Percentiles rank a stretch among this genome's conserved stretches.
Evolutionary conservation across 1,140 invertebrate genomes (phyloP).

Genomic region (Drosophila orosa): DNA sequence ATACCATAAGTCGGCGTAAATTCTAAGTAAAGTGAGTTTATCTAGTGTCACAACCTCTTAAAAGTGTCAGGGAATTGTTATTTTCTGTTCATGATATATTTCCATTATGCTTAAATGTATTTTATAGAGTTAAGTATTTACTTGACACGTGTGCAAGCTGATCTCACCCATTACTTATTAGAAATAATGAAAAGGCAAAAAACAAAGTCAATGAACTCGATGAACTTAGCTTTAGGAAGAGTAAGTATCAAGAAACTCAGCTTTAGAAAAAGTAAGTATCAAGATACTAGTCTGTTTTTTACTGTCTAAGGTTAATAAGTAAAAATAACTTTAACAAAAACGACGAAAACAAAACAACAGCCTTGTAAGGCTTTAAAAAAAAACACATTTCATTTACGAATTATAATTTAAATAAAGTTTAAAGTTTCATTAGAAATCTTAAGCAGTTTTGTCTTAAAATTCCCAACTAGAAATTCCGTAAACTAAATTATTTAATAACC

Average conservation of each 20-base stretch:
- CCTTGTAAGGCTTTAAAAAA: neutral
- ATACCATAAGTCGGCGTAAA: no score
- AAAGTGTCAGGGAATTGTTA: neutral
- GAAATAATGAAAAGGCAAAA: neutral
- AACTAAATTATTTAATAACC: neutral
- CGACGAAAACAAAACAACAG: neutral
- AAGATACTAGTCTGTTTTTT: neutral
- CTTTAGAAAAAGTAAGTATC: no score
- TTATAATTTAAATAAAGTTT: neutral
- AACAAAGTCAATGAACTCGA: neutral
- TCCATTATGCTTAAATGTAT: neutral
- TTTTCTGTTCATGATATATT: neutral
- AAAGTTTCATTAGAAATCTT: no score
- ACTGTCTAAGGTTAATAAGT: neutral
- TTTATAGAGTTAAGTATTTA: no score
- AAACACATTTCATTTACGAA: no score
- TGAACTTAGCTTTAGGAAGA: neutral
- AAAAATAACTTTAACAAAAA: neutral
- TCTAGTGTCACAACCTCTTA: neutral
- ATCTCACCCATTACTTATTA: neutral
- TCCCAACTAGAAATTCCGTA: neutral
- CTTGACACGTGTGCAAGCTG: neutral
- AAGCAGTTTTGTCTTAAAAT: no score
- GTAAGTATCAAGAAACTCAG: neutral
- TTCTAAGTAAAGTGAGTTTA: no score